These are phyloP conservation scores for Gnatocerus cornutus DNA, from an alignment of 2,888 invertebrate species.

Conservation along the genomic window DNA sequence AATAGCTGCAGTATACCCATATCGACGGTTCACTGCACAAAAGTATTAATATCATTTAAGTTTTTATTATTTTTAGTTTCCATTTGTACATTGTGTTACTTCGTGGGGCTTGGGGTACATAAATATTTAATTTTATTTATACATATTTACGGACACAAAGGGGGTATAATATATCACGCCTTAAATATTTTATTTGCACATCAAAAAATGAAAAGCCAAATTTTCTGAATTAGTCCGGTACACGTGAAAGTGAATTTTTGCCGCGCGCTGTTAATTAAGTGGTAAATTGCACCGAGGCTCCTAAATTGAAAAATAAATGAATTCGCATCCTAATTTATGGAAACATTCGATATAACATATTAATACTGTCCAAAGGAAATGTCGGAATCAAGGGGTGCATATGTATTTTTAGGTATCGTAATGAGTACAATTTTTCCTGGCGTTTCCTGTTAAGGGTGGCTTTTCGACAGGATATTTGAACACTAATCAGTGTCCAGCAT, in stretches of 20 bases:
- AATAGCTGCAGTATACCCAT: conserved; percentile 52
- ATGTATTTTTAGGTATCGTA: conserved; percentile 67
- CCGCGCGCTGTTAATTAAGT: conserved; percentile 25
- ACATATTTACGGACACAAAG: not conserved
- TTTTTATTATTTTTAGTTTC: conserved; percentile 55
- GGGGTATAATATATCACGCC: too few species aligned
- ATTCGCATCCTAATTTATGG: conserved; percentile 66
- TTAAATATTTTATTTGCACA: too few species aligned
- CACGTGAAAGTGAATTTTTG: too few species aligned
- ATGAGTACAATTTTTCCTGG: conserved; percentile 68
- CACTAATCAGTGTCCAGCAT: conserved; percentile 67
- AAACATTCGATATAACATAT: conserved; percentile 66
- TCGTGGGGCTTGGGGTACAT: not conserved
- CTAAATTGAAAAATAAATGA: conserved; percentile 59
- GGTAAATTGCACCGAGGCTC: conserved; percentile 14
- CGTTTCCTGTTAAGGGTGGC: conserved; percentile 65
- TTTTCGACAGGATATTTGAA: conserved; percentile 68
- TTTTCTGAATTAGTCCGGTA: too few species aligned
- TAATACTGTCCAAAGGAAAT: conserved; percentile 69
- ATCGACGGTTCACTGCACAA: conserved; percentile 59
- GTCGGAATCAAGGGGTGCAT: conserved; percentile 70
- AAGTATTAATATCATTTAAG: conserved; percentile 60
- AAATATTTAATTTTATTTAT: too few species aligned
- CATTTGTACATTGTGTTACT: conserved; percentile 7
- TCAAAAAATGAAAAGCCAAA: too few species aligned